Evolutionary conservation across 2,113 vertebrate genomes (phyloP), one percentile per base, ranked within the genome.

Genomic region (Oreocharis arfaki): DNA sequence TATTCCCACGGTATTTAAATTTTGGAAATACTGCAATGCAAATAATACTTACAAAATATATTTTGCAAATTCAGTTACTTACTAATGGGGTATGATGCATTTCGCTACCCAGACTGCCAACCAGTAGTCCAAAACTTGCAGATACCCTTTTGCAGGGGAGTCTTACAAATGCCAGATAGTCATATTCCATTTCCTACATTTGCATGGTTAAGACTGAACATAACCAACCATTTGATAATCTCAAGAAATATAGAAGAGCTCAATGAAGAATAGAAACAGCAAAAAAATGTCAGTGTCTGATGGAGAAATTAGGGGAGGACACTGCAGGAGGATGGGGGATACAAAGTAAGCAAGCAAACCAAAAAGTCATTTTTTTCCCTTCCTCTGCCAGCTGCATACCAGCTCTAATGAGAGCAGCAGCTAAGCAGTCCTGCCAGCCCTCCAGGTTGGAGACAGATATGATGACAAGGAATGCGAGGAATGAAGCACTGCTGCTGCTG

Each of bases 251-350:
- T 19, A 73, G 10, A 55, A 71, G 26, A 68, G 8, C 3, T 56
- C 49, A 56, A 30, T 8, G 32, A 68, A 84, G 27, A 75, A 37
- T n/a, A 75, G 32, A 93, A 93, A 68, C 12, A 56, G 20, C 27
- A 70, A 61, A 35, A 50, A 77, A 83, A 63, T 33, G 0, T 57
- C 37, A 42, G 5, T 33, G 15, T 44, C 44, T 63, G 33, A 70
- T 22, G 16, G 12, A 50, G 27, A 89, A 78, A 69, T 33, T 18
- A 49, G 8, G 11, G 27, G 21, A 82, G 13, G 82, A 18, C 16
- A 16, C 6, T 13, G 19, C 2, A 11, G 42, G 23, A 1, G 5
- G 4, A 4, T 2, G 10, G 2, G 9, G 11, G 6, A 41, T 24
- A 47, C 5, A 74, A 91, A 89, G 3, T 41, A 65, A 88, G 68